phyloP scores from a whole-genome alignment of 2,797 vertebrate genomes.

The Anguilla obscura region DNA sequence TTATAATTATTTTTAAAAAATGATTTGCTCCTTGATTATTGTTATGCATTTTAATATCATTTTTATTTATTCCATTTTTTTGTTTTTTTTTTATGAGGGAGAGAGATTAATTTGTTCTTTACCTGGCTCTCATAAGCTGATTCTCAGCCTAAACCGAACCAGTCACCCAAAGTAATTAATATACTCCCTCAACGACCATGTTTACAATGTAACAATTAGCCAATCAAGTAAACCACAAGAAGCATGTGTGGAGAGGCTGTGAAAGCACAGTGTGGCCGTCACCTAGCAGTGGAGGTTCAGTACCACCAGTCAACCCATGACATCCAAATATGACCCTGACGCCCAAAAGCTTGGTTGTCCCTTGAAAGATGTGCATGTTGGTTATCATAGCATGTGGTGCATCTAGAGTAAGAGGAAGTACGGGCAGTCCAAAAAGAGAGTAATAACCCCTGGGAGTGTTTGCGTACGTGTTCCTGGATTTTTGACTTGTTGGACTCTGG shows the following conservation, averaged over 20 bases:
- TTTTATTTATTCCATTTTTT: constrained; percentile 6
- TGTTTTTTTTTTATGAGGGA: not conserved
- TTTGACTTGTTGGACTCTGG: not conserved
- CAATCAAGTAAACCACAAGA: not conserved
- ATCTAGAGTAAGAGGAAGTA: not conserved
- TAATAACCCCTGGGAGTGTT: not conserved
- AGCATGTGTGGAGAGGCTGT: not conserved
- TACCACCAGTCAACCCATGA: not conserved
- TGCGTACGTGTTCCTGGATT: not conserved
- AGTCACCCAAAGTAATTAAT: not conserved
- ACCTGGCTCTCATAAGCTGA: not conserved
- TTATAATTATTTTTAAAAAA: not conserved
- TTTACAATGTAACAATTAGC: not conserved
- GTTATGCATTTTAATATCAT: not conserved
- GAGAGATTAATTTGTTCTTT: not conserved
- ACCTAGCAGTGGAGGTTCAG: not conserved
- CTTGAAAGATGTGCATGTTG: not conserved
- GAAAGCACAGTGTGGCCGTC: not conserved
- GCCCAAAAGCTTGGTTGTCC: not conserved
- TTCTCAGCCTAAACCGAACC: constrained; percentile 6
- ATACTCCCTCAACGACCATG: not conserved
- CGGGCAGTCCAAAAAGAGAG: not conserved
- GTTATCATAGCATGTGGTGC: not conserved
- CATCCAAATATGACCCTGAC: not conserved
- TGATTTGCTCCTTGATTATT: not conserved